Base-by-base conservation (phyloP, 2,113 vertebrate genomes). In the Jacana jacana region DNA sequence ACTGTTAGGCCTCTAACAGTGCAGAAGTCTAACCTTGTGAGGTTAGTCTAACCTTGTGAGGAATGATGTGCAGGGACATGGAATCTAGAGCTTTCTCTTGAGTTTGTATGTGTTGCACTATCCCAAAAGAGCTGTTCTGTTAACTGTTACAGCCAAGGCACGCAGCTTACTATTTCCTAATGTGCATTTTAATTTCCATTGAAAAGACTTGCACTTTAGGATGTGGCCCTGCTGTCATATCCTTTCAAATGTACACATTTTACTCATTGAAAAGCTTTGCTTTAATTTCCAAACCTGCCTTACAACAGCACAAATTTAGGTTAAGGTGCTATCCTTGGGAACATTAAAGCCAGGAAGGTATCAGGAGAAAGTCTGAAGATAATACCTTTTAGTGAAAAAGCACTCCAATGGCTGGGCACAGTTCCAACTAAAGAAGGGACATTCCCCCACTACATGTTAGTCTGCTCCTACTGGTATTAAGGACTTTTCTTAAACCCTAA, bases 371-470 rank as follows among this genome's bases (percentile, higher is more conserved):
- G 64, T 54, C 85, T 64, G 94, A 96, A 96, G 81, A 93, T 81
- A 91, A 89, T 58, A 44, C 6, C 71, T 95, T 96, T 88, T 49
- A 91, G 66, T 91, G 61, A 85, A 87, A 96, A 91, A 80, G 35
- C 75, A 93, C 89, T 93, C 46, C 51, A 88, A 60, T 3, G 11
- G 1, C 9, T 89, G 57, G 91, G 91, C 82, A 85, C 22, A 60
- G 87, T 86, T 96, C 81, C 96, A 97, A 79, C 31, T 93, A 82
- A 92, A 93, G 69, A 77, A 83, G 79, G 52, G 64, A 39, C 49
- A 88, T 15, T 42, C 28, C 40, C 40, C 42, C 42, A 10, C 42
- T 42, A 77, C 39, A 63, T 69, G 82, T 86, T 85, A 95, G 72
- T 55, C 55, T 95, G 28, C 90, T 87, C 39, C 81, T 92, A 65